Percentiles rank a stretch among this genome's conserved stretches.
These are phyloP conservation scores for Okapia johnstoni DNA, from an alignment of 2,113 vertebrate species.

Conservation along the genomic window DNA sequence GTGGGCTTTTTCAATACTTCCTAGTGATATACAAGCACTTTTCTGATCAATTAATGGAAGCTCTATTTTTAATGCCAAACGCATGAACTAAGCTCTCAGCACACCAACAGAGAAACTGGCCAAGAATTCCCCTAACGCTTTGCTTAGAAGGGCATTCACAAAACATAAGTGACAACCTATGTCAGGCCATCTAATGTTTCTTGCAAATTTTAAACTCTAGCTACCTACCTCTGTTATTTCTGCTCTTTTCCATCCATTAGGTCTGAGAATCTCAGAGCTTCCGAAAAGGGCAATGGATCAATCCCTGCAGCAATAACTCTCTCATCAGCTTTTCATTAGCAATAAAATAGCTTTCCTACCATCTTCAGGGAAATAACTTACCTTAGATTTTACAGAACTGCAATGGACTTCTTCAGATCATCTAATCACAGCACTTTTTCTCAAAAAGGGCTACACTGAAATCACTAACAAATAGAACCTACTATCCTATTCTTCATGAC, in stretches of 20 bases:
- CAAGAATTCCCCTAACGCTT: slow-evolving; percentile 52
- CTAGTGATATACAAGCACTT: background rate
- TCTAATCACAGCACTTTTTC: background rate
- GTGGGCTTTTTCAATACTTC: background rate
- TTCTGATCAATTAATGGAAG: slow-evolving; percentile 68
- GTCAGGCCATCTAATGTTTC: slow-evolving; percentile 45
- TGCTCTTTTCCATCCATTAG: slow-evolving; percentile 58
- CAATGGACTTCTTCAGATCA: background rate
- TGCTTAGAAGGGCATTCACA: slow-evolving; percentile 57
- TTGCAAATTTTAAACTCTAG: slow-evolving; percentile 25
- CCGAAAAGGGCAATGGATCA: slow-evolving; percentile 65
- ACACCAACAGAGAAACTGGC: slow-evolving; percentile 18
- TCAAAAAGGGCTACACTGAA: background rate
- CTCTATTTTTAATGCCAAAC: slow-evolving; percentile 46
- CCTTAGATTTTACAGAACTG: slow-evolving; percentile 4
- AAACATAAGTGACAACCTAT: slow-evolving; percentile 46
- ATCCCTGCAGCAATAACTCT: slow-evolving; percentile 58
- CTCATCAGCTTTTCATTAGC: slow-evolving; percentile 73
- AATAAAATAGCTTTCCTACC: slow-evolving; percentile 62
- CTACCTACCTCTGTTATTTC: slow-evolving; percentile 36
- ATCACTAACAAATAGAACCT: background rate
- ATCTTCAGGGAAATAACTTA: slow-evolving; percentile 64
- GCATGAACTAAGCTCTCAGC: slow-evolving; percentile 5
- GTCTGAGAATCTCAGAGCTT: slow-evolving; percentile 42
- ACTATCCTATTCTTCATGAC: background rate